A percentile compares a stretch with the other conserved stretches of the same genome.
Evolutionary conservation across 2,797 vertebrate genomes (phyloP).

Genomic region (Darevskia mixta): DNA sequence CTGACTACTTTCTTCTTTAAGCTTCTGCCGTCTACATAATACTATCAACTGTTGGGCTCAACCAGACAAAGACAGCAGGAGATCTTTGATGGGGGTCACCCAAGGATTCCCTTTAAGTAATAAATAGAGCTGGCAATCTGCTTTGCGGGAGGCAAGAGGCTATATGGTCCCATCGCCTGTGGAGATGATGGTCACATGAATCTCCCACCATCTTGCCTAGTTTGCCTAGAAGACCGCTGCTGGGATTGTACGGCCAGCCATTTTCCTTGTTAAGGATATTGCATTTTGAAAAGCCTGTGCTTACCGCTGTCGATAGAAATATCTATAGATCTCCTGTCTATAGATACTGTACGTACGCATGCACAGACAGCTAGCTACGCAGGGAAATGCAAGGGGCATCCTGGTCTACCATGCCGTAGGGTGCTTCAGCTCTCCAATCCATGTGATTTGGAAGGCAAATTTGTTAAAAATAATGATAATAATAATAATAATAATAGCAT

Average conservation of each 20-base stretch:
- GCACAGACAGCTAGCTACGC: slow-evolving; percentile 67
- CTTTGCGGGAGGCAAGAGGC: background rate
- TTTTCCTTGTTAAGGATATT: slow-evolving; percentile 78
- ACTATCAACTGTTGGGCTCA: background rate
- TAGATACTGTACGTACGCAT: slow-evolving; percentile 70
- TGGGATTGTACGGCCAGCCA: slow-evolving; percentile 55
- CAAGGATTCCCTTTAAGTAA: background rate
- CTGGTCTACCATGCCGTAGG: slow-evolving; percentile 68
- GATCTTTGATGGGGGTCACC: background rate
- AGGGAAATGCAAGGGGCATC: slow-evolving; percentile 56
- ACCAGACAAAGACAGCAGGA: background rate
- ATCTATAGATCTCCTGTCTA: slow-evolving; percentile 41
- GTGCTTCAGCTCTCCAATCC: slow-evolving; percentile 50
- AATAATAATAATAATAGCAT: background rate
- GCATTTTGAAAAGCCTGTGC: slow-evolving; percentile 70
- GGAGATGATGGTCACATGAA: background rate
- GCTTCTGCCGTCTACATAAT: background rate
- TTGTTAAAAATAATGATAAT: background rate
- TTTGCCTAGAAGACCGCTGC: background rate
- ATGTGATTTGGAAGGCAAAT: slow-evolving; percentile 63
- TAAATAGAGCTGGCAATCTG: background rate
- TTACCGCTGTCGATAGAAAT: slow-evolving; percentile 61
- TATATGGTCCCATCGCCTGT: too few species aligned
- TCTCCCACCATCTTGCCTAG: too few species aligned
- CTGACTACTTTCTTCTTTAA: background rate